phyloP scores from a whole-genome alignment of 2,888 invertebrate species.

The Ormyrus thymus region DNA sequence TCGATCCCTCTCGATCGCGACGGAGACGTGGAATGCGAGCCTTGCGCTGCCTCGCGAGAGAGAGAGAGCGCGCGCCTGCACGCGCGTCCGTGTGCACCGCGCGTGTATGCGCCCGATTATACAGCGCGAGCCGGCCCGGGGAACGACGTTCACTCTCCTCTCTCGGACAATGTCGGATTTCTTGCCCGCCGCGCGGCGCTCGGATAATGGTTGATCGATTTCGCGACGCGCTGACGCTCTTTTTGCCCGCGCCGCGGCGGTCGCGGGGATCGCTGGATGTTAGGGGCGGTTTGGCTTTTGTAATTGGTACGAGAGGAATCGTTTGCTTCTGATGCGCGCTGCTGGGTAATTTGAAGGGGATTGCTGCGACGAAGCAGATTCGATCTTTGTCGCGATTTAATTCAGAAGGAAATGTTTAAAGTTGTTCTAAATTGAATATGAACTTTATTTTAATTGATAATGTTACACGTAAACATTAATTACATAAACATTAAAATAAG shows the following conservation, averaged over 20 bases:
- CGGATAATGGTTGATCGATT: background rate
- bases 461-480: no score
- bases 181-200: background rate
- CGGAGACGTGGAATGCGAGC: conserved; percentile 22
- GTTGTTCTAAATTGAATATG: no score
- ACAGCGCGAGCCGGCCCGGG: conserved; percentile 5
- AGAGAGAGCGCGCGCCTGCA: background rate
- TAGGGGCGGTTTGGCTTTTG: background rate
- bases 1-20: conserved; percentile 21
- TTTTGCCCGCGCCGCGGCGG: background rate
- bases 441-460: no score
- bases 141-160: background rate
- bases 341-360: no score
- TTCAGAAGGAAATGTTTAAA: no score
- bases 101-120: conserved; percentile 4
- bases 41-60: background rate
- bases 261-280: background rate
- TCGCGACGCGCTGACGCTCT: background rate
- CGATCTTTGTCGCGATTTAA: no score
- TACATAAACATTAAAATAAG: no score
- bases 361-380: no score
- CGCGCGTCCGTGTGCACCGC: conserved; percentile 1
- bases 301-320: background rate
- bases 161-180: conserved; percentile 14
- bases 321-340: no score